Conservation (phyloP, 2,797 vertebrate species). For the Enoplosus armatus region DNA sequence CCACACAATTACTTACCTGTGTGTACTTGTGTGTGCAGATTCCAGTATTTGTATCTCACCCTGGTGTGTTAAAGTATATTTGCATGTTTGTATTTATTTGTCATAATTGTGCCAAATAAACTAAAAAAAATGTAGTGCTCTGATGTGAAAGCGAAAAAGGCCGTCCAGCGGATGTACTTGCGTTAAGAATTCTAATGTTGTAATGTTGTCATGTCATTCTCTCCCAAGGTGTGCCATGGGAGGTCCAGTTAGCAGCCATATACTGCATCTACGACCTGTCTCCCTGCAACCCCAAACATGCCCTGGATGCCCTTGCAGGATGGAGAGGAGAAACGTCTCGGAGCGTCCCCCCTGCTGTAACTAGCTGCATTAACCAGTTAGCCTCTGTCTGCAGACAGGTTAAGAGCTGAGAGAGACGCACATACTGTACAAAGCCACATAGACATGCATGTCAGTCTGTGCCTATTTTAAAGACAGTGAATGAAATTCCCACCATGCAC, state of each 20-base stretch:
- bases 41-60: neutral
- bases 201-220: constrained; percentile 11
- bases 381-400: constrained; percentile 82
- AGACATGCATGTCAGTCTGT: neutral
- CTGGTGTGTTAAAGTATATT: neutral
- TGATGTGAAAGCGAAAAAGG: neutral
- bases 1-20: neutral
- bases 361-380: constrained; percentile 88
- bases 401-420: constrained; percentile 45
- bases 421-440: constrained; percentile 3
- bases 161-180: neutral
- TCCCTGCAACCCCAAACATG: constrained; percentile 89
- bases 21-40: neutral
- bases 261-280: constrained; percentile 93
- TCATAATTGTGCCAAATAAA: neutral
- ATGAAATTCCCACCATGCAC: neutral
- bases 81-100: neutral
- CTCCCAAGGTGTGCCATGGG: constrained; percentile 91
- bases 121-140: neutral
- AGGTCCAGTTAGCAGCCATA: constrained; percentile 92
- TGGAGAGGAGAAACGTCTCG: constrained; percentile 86
- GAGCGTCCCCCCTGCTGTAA: constrained; percentile 86
- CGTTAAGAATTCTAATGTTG: neutral
- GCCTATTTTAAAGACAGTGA: constrained; percentile 15
- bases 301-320: constrained; percentile 85